Base-by-base conservation (phyloP, 2,113 vertebrate genomes). In the Taxidea taxus region DNA sequence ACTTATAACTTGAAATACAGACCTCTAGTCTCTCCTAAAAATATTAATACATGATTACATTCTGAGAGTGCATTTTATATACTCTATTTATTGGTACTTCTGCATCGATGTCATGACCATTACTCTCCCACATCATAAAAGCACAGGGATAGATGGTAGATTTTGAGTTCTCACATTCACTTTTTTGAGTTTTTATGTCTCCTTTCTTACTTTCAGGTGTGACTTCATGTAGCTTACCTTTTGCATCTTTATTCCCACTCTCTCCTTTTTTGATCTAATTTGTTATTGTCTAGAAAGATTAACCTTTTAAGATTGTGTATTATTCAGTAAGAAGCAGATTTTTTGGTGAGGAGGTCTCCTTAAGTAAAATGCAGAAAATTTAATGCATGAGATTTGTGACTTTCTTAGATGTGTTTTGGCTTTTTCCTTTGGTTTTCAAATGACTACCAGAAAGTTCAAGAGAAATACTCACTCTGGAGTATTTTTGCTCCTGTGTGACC, bases 281-380 rank as follows among this genome's bases (percentile, higher is more conserved):
- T 92, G 27, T 81, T 70, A 62, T 49, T 92, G 49, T 68, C 94
- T 96, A 34, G 68, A 81, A 93, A 60, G 39, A 77, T 87, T 85
- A 54, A 88, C 13, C 13, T 62, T 64, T 37, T 88, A 37, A 80
- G 80, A 85, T 3, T 74, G 2, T 62, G 27, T 39, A 8, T 66
- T 87, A n/a, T 75, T 90, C 2, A 68, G 4, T 77, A 74, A 82
- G 89, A 77, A 34, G 54, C 4, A 62, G 18, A 44, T 21, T 64
- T 6, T 83, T 94, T 91, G 87, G n/a, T 64, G n/a, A 81, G 85
- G 74, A 75, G 25, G 29, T 84, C 23, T 74, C 47, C 44, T 60
- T 60, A 78, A 95, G 47, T 70, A 58, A 83, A 81, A 12, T 80
- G 31, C 39, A 80, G 47, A 88, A 78, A 39, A 56, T 54, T 74